phyloP scores from a whole-genome alignment of 1,140 invertebrate species.

The Drosophila bifasciata region DNA sequence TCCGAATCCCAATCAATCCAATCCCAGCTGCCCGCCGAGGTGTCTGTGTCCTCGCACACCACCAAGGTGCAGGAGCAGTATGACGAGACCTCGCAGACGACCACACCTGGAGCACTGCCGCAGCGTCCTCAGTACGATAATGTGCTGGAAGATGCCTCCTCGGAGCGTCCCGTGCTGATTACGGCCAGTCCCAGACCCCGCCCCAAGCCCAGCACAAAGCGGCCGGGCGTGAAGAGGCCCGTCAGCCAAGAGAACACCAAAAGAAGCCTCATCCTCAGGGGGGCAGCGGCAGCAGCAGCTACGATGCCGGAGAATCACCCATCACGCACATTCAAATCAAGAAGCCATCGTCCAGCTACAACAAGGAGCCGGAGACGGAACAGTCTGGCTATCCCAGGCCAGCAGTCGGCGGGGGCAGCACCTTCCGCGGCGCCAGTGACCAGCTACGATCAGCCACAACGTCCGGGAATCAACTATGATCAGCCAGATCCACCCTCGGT shows the following conservation, averaged over 20 bases:
- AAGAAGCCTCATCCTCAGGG: slow-evolving; percentile 34
- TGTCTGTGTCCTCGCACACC: slow-evolving; percentile 77
- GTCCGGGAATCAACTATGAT: slow-evolving; percentile 38
- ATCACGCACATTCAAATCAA: slow-evolving; percentile 62
- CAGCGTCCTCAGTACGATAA: slow-evolving; percentile 59
- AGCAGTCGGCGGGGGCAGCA: slow-evolving; percentile 1
- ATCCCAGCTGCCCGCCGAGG: slow-evolving; percentile 63
- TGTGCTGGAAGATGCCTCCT: slow-evolving; percentile 32
- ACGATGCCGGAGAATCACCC: slow-evolving; percentile 41
- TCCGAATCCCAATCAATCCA: slow-evolving; percentile 27
- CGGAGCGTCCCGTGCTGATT: slow-evolving; percentile 56
- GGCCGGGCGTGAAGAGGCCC: slow-evolving; percentile 39
- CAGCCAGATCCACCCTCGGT: slow-evolving; percentile 30
- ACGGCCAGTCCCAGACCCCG: slow-evolving; percentile 65
- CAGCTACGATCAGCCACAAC: slow-evolving; percentile 20
- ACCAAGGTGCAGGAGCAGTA: slow-evolving; percentile 73
- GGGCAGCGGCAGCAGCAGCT: slow-evolving; percentile 11
- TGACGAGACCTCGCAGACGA: slow-evolving; percentile 40
- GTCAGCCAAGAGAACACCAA: slow-evolving; percentile 36
- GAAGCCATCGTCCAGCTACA: slow-evolving; percentile 41
- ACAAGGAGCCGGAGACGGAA: slow-evolving; percentile 31
- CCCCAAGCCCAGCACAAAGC: slow-evolving; percentile 57
- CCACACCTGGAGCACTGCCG: slow-evolving; percentile 38
- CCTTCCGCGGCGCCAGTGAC: neutral
- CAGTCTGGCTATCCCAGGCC: slow-evolving; percentile 26